Percentiles rank a stretch among this genome's conserved stretches.
Evolutionary conservation across 2,113 vertebrate genomes (phyloP).

Genomic region (Capricornis sumatraensis): DNA sequence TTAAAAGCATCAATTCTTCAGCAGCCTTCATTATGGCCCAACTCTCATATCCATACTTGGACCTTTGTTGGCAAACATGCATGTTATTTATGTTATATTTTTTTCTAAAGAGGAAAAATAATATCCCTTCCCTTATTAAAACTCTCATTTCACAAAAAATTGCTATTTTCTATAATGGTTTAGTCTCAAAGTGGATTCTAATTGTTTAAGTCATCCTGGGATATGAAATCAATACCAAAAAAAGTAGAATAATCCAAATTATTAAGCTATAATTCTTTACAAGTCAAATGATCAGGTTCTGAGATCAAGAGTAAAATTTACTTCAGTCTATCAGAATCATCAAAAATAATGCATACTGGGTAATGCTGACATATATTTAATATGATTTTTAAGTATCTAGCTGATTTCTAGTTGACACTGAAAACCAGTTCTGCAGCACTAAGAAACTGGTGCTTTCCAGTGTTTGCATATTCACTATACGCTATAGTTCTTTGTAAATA

Average conservation of each 20-base stretch:
- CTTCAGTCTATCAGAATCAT: neutral
- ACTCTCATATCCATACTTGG: neutral
- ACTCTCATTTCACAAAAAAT: neutral
- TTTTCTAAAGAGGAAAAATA: neutral
- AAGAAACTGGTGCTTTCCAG: neutral
- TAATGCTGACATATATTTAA: neutral
- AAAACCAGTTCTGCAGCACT: neutral
- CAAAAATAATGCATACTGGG: neutral
- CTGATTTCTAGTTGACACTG: neutral
- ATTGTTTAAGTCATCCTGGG: neutral
- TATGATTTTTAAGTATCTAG: neutral
- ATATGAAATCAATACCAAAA: neutral
- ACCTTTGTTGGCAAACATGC: neutral
- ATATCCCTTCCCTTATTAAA: neutral
- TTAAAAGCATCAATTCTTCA: neutral
- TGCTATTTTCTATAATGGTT: neutral
- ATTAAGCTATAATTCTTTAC: neutral
- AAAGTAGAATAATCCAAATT: neutral
- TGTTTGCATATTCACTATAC: neutral
- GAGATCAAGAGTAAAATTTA: neutral
- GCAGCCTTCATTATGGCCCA: neutral
- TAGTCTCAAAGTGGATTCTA: neutral
- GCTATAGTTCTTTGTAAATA: neutral
- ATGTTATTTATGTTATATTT: neutral
- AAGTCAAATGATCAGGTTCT: neutral